A percentile compares a stretch with the other conserved stretches of the same genome.
Evolutionary conservation across 2,113 vertebrate species (phyloP).

Genomic region (Sylvilagus bachmani): DNA sequence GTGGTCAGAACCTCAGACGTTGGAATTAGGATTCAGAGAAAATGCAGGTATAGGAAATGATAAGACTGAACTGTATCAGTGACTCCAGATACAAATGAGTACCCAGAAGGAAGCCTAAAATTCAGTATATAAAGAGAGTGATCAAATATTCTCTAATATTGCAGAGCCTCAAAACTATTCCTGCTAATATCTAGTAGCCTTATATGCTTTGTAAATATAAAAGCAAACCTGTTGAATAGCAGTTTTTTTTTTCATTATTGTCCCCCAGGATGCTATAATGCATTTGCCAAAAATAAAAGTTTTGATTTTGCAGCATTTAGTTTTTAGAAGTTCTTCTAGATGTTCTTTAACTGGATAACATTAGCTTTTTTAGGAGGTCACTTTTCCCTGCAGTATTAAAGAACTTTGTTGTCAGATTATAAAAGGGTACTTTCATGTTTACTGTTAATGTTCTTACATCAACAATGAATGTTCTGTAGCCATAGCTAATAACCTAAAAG

Average conservation of each 20-base stretch:
- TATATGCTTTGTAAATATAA: background rate
- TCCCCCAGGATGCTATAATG: background rate
- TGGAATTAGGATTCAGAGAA: background rate
- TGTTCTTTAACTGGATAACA: background rate
- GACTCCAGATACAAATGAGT: background rate
- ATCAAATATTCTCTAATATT: background rate
- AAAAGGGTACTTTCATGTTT: background rate
- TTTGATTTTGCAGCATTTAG: background rate
- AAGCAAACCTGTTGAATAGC: background rate
- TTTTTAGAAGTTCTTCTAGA: background rate
- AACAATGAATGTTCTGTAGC: background rate
- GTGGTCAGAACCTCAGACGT: background rate
- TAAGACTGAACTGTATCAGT: background rate
- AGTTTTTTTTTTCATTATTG: background rate
- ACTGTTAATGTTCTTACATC: background rate
- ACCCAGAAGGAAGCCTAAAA: background rate
- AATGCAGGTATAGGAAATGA: background rate
- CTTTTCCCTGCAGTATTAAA: background rate
- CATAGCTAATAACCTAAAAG: slow-evolving; percentile 33
- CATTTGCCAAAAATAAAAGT: background rate
- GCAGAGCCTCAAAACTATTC: background rate
- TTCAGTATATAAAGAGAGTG: background rate
- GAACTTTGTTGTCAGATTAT: background rate
- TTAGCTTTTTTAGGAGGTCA: background rate
- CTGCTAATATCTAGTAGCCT: background rate